Evolutionary conservation across 2,888 invertebrate species (phyloP), one percentile per base, ranked within the genome.

Genomic region (Apamea epomidion): DNA sequence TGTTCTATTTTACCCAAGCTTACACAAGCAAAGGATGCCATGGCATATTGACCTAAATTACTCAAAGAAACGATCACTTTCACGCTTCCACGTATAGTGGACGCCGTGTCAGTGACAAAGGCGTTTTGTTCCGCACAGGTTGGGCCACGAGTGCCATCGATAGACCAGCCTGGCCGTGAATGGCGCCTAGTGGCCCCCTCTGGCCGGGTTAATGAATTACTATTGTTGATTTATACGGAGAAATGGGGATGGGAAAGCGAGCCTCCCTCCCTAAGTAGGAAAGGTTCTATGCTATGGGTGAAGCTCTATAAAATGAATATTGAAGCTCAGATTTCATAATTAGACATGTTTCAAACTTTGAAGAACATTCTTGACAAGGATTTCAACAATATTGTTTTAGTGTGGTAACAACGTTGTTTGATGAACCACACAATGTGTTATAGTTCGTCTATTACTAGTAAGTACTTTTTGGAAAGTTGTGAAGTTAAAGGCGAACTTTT

Each of bases 61-160:
- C 51, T 68, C 37, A 72, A 68, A 86, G 64, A 65, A 74, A 48
- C 69, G 64, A 76, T 84, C 70, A 75, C 72, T 79, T 83, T 68
- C 83, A 76, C 68, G 73, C n/a, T 60, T 21, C 8, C n/a, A 37
- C n/a, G 37, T 69, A 37, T 16, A 68, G 64, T 62, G 74, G 54
- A 65, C 64, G 65, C 29, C 65, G 64, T 58, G 58, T 58, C 54
- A 29, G 10, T 74, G 67, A 85, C 80, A 85, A 85, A 85, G 76
- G 74, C 74, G 80, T 72, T 85, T 87, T 77, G 76, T 87, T 77
- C 65, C 65, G n/a, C 54, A 37, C 65, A 74, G 68, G 80, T 77
- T 69, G 83, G 73, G 81, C 51, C 65, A 74, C 68, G 85, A 91
- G 89, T 78, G 87, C 72, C 88, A 91, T 91, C 85, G 87, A 91